phyloP scores from a whole-genome alignment of 1,140 invertebrate genomes.

The Temnothorax nylanderi region DNA sequence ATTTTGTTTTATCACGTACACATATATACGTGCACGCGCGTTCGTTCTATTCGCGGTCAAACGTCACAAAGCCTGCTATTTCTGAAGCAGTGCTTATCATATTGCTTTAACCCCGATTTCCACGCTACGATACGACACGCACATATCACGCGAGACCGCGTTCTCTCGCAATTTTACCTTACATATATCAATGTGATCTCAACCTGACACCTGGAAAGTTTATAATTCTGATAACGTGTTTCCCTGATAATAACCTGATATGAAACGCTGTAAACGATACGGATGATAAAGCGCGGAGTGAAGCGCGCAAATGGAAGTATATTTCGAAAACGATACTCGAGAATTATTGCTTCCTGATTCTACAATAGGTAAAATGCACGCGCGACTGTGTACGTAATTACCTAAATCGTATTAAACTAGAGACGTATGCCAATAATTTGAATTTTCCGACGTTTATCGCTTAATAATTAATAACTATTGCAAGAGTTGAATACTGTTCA shows the following conservation, averaged over 20 bases:
- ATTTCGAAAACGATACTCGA: no score
- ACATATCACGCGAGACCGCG: constrained; percentile 19
- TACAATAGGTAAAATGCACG: no score
- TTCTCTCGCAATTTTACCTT: constrained; percentile 34
- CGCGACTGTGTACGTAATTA: no score
- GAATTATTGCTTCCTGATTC: no score
- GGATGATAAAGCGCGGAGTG: neutral
- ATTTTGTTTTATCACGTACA: neutral
- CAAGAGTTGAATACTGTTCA: no score
- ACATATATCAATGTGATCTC: constrained; percentile 27
- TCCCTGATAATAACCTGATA: constrained; percentile 13
- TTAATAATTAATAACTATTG: no score
- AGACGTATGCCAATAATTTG: no score
- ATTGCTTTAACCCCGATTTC: constrained; percentile 40
- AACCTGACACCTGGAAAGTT: constrained; percentile 22
- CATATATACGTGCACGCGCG: neutral
- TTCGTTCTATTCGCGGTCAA: neutral
- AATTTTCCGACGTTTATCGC: no score
- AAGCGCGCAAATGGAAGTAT: neutral
- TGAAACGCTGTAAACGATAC: neutral
- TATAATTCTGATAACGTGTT: constrained; percentile 4
- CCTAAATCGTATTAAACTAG: no score
- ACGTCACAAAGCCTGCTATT: constrained; percentile 13
- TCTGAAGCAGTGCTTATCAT: constrained; percentile 29
- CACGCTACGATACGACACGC: constrained; percentile 33